Base-by-base conservation (phyloP, 2,113 vertebrate species). In the Tetrao urogallus region DNA sequence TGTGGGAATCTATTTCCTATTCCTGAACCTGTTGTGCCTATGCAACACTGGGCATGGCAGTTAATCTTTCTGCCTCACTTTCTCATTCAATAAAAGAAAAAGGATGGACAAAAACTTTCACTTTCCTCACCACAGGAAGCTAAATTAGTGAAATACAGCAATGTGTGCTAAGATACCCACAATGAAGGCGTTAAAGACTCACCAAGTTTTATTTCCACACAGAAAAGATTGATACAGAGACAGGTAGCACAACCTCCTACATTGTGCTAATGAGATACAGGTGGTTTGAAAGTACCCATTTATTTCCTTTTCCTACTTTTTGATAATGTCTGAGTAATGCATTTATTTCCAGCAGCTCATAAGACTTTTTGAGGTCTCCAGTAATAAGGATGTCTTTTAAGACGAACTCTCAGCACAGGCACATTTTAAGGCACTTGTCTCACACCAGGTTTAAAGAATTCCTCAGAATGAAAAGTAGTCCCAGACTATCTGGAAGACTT, bases 401-500 rank as follows among this genome's bases (percentile, higher is more conserved):
- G 48, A 88, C 18, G 14, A 91, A 72, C 40, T 72, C 43, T 88
- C 65, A 54, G 34, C 19, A 93, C 42, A 73, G 66, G 66, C 48
- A 73, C 21, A 82, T 87, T 92, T 89, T 66, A 87, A 54, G 75
- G 42, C 27, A 60, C 67, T 85, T 80, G 32, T n/a, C 38, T 96
- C 67, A 85, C 25, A 56, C 25, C 1, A 2, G 14, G n/a, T 85
- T 91, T 92, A 70, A 90, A 87, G 25, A 36, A 47, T 47, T 57
- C 11, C 24, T 76, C 45, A 32, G 21, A 82, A 91, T 58, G 96
- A 97, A 96, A 95, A 96, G 93, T 94, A 97, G 97, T 96, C 97
- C 96, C 95, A 97, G 97, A 96, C 97, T 97, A 96, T 96, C 97
- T 97, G 93, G 94, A 97, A 76, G 82, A 82, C 57, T 66, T 43